A percentile compares a stretch with the other conserved stretches of the same genome.
These are phyloP conservation scores for Sisor rabdophorus DNA, from an alignment of 2,113 vertebrate genomes.

Conservation along the genomic window DNA sequence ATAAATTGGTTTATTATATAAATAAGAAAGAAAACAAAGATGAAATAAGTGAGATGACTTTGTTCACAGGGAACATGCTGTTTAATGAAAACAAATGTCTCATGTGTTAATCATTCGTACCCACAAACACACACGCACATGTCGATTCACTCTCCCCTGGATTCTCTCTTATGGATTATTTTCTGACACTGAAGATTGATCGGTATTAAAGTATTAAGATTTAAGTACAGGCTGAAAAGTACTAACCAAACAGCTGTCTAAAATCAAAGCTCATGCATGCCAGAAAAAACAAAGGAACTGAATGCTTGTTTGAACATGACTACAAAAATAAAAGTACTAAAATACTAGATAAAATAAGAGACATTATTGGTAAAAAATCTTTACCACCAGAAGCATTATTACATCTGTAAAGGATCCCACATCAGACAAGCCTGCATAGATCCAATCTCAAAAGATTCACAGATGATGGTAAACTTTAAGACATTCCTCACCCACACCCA, in stretches of 20 bases:
- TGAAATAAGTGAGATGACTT: conserved; percentile 15
- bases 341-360: neutral
- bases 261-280: neutral
- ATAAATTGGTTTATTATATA: neutral
- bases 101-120: conserved; percentile 46
- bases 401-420: no score
- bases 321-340: neutral
- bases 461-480: conserved; percentile 19
- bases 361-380: neutral
- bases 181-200: neutral
- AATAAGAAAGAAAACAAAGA: neutral
- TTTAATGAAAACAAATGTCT: conserved; percentile 52
- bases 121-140: neutral
- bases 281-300: neutral
- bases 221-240: conserved; percentile 10
- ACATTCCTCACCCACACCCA: conserved; percentile 30
- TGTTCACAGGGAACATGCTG: conserved; percentile 40
- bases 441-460: neutral
- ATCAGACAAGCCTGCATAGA: neutral
- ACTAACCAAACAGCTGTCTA: conserved; percentile 14
- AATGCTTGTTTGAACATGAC: neutral
- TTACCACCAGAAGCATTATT: neutral
- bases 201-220: neutral
- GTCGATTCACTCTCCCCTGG: neutral
- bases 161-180: conserved; percentile 8